These are phyloP conservation scores for Polia nebulosa DNA, from an alignment of 2,888 invertebrate species.

Conservation along the genomic window DNA sequence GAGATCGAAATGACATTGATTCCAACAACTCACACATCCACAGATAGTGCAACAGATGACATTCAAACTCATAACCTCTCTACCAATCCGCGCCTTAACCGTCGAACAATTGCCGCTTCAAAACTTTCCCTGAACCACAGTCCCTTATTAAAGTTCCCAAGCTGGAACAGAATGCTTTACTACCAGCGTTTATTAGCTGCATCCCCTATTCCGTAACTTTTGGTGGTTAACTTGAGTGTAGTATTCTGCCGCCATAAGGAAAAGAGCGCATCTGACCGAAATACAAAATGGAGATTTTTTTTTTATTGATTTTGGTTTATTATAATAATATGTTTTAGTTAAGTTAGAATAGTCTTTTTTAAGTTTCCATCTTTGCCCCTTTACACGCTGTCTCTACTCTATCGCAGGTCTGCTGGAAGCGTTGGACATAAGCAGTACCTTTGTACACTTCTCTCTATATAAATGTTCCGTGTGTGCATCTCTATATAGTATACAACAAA, in stretches of 20 bases:
- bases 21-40: too few relatives aligned
- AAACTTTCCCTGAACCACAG: conserved; percentile 6
- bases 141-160: conserved; percentile 30
- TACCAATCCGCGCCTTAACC: neutral
- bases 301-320: too few relatives aligned
- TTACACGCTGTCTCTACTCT: too few relatives aligned
- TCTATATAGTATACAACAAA: too few relatives aligned
- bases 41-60: neutral
- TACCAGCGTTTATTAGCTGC: conserved; percentile 52
- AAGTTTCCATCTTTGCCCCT: too few relatives aligned
- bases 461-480: too few relatives aligned
- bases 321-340: too few relatives aligned
- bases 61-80: neutral
- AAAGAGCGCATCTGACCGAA: neutral
- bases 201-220: conserved; percentile 34
- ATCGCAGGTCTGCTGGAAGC: too few relatives aligned
- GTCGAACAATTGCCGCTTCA: conserved; percentile 7
- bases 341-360: too few relatives aligned
- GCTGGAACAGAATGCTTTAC: conserved; percentile 18
- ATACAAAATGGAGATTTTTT: neutral
- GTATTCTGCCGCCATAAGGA: neutral
- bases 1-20: neutral
- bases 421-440: too few relatives aligned
- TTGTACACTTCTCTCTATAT: too few relatives aligned
- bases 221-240: conserved; percentile 38